Conservation (phyloP, 1,140 invertebrate species). For the Drosophila aff. region DNA sequence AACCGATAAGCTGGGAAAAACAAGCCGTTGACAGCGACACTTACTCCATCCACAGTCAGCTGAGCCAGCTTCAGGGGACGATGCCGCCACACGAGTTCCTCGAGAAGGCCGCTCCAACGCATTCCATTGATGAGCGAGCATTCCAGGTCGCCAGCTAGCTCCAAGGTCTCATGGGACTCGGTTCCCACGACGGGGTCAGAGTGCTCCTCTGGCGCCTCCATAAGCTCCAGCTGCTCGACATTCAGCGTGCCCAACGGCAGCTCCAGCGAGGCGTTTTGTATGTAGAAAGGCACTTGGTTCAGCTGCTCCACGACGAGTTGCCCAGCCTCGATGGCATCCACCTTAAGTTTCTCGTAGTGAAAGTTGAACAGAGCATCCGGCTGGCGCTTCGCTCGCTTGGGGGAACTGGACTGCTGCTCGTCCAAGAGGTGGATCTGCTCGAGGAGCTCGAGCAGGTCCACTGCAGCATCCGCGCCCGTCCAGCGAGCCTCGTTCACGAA, state of each 20-base stretch:
- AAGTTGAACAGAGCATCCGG: conserved; percentile 31
- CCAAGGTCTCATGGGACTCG: conserved; percentile 32
- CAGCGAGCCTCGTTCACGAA: conserved; percentile 61
- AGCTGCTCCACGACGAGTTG: conserved; percentile 53
- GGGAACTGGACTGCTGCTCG: not conserved
- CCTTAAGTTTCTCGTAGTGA: conserved; percentile 58
- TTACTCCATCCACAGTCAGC: conserved; percentile 85
- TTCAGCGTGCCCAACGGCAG: conserved; percentile 58
- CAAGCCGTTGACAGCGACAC: conserved; percentile 33
- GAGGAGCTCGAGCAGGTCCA: conserved; percentile 55
- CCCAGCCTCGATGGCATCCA: conserved; percentile 56
- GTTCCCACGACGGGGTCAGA: not conserved
- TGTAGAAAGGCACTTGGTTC: conserved; percentile 65
- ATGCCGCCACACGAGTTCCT: conserved; percentile 84
- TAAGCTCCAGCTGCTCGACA: conserved; percentile 49
- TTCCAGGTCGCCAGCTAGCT: conserved; percentile 52
- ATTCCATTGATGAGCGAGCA: conserved; percentile 79
- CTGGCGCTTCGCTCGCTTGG: conserved; percentile 45
- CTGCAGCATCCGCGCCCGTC: conserved; percentile 48
- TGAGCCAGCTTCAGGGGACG: conserved; percentile 74
- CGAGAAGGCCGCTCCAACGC: conserved; percentile 75
- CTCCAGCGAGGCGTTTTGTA: conserved; percentile 61
- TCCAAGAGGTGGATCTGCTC: conserved; percentile 54
- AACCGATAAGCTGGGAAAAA: not conserved
- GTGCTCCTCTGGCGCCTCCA: conserved; percentile 16